These are phyloP conservation scores for Penaeus vannamei DNA, from an alignment of 1,140 invertebrate species.

Conservation along the genomic window DNA sequence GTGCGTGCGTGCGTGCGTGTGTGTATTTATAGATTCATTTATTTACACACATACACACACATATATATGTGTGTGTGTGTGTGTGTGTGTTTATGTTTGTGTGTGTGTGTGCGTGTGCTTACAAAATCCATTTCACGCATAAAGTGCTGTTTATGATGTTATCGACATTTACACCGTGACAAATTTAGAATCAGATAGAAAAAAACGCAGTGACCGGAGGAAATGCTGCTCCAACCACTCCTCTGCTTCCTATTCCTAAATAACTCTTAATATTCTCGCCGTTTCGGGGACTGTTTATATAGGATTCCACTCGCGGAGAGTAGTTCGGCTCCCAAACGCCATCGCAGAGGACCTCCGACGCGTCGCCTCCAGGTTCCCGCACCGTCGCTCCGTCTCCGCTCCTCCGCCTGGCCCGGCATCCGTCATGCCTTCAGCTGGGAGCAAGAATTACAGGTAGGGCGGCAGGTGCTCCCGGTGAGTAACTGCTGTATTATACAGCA, in stretches of 20 bases:
- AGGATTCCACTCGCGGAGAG: too few species aligned
- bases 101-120: neutral
- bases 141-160: neutral
- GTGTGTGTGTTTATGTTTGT: neutral
- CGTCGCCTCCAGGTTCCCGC: slow-evolving; percentile 8
- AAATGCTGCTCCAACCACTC: too few species aligned
- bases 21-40: neutral
- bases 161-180: too few species aligned
- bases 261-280: too few species aligned
- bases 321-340: neutral
- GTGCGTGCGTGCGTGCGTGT: neutral
- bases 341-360: neutral
- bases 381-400: neutral
- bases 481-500: slow-evolving; percentile 52
- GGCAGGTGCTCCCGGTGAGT: slow-evolving; percentile 34
- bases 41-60: neutral
- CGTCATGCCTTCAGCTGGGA: slow-evolving; percentile 33
- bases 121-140: neutral
- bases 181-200: too few species aligned
- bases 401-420: neutral
- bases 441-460: slow-evolving; percentile 51
- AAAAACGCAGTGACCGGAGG: too few species aligned
- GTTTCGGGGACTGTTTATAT: too few species aligned
- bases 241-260: too few species aligned
- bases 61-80: neutral